phyloP scores from a whole-genome alignment of 53 echinoderm and acorn worm genomes.

The Echinometra lucunter region DNA sequence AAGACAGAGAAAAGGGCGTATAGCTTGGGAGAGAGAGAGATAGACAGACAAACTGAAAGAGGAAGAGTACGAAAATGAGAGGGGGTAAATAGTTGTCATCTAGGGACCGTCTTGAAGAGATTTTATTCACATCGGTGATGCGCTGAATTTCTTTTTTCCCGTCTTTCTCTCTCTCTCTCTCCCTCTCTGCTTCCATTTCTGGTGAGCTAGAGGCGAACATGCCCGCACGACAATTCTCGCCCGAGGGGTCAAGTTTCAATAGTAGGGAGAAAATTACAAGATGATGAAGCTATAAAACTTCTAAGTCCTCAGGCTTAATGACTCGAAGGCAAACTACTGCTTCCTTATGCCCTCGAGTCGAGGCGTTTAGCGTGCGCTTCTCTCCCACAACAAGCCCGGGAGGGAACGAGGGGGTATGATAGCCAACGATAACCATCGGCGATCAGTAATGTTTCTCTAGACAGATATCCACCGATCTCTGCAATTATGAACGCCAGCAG shows the following conservation, averaged over 20 bases:
- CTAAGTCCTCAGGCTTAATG: constrained; percentile 69
- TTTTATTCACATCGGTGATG: background rate
- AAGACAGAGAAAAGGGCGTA: background rate
- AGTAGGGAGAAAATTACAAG: constrained; percentile 67
- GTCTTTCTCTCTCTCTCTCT: no score
- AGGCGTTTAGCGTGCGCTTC: constrained; percentile 47
- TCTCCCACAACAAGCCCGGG: constrained; percentile 6
- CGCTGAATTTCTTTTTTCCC: background rate
- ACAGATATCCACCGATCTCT: constrained; percentile 3
- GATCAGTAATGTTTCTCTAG: constrained; percentile 42
- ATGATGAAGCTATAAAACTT: constrained; percentile 67
- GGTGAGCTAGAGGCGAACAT: background rate
- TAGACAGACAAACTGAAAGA: background rate
- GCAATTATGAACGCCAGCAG: constrained; percentile 65
- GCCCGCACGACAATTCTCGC: constrained; percentile 43
- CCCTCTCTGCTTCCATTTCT: background rate
- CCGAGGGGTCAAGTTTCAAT: constrained; percentile 61
- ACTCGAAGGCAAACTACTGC: constrained; percentile 59
- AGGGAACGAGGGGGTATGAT: constrained; percentile 54
- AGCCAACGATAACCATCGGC: constrained; percentile 62
- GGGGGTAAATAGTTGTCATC: background rate
- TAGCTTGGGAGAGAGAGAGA: background rate
- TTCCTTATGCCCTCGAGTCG: constrained; percentile 47
- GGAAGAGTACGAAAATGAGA: background rate
- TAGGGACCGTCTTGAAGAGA: background rate